Evolutionary conservation across 2,113 vertebrate genomes (phyloP).

Genomic region (Sander vitreus): DNA sequence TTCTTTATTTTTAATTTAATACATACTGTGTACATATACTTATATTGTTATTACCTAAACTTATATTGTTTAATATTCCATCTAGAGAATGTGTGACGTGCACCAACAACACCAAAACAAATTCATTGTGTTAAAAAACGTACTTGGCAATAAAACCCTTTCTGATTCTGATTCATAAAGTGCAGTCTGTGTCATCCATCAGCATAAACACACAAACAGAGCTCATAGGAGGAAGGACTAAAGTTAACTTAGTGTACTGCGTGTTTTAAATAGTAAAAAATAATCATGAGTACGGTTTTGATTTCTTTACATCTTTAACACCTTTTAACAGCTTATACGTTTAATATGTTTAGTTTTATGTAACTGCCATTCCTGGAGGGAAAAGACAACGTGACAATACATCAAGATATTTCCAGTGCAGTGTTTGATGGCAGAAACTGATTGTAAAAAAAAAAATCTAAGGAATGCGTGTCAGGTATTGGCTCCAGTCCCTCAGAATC

Average conservation of each 20-base stretch:
- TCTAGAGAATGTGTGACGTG: too few species aligned
- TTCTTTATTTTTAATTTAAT: too few species aligned
- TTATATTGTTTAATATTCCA: too few species aligned
- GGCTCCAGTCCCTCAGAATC: constrained; percentile 12
- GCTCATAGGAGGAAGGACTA: background rate
- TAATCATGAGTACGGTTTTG: background rate
- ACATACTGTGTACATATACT: too few species aligned
- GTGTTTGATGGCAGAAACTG: background rate
- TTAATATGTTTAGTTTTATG: too few species aligned
- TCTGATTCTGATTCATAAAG: too few species aligned
- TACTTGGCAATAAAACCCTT: too few species aligned
- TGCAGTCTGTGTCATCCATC: constrained; percentile 42
- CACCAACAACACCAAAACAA: too few species aligned
- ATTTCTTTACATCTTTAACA: constrained; percentile 9
- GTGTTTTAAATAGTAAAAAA: background rate
- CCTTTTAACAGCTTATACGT: too few species aligned
- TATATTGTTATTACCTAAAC: too few species aligned
- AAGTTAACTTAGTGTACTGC: background rate
- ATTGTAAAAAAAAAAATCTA: background rate
- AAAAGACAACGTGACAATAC: background rate
- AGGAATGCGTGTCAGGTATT: background rate
- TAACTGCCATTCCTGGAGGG: background rate
- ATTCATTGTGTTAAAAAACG: too few species aligned
- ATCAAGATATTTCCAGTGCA: constrained; percentile 15
- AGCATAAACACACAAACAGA: constrained; percentile 26